Conservation (phyloP, 2,888 invertebrate genomes). For the Lamproptera curius region DNA sequence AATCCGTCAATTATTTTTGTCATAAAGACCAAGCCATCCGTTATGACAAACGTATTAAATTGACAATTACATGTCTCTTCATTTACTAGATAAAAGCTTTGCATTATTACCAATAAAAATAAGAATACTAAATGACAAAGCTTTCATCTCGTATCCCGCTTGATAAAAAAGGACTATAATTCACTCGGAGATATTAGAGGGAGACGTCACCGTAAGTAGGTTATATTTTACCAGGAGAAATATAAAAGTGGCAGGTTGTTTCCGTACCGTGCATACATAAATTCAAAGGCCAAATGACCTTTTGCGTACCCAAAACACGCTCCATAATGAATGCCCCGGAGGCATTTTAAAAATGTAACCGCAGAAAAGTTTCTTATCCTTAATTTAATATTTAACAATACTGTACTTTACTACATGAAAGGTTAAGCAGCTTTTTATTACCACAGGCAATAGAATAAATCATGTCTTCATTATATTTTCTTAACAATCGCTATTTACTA, state of each 20-base stretch:
- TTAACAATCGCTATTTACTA: no score
- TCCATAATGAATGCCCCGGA: slow-evolving; percentile 10
- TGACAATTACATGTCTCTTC: no score
- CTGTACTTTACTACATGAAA: background rate
- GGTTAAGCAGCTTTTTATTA: no score
- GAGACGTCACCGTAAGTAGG: slow-evolving; percentile 1
- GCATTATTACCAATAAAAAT: no score
- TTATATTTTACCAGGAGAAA: slow-evolving; percentile 7
- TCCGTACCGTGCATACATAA: slow-evolving; percentile 11
- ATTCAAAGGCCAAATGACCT: slow-evolving; percentile 2
- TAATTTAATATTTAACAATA: slow-evolving; percentile 1
- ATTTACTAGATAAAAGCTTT: no score
- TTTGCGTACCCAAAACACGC: slow-evolving; percentile 4
- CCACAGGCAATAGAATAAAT: no score
- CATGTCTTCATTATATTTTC: no score
- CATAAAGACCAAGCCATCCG: no score
- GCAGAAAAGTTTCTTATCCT: slow-evolving; percentile 1
- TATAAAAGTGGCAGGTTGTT: slow-evolving; percentile 2
- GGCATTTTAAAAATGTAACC: slow-evolving; percentile 5
- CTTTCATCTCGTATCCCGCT: no score
- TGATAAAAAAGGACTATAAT: background rate
- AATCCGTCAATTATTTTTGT: no score
- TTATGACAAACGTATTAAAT: no score
- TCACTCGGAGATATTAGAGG: background rate
- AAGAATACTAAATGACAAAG: no score